These are phyloP conservation scores for Melospiza melodia DNA, from an alignment of 2,113 vertebrate genomes.

Conservation along the genomic window DNA sequence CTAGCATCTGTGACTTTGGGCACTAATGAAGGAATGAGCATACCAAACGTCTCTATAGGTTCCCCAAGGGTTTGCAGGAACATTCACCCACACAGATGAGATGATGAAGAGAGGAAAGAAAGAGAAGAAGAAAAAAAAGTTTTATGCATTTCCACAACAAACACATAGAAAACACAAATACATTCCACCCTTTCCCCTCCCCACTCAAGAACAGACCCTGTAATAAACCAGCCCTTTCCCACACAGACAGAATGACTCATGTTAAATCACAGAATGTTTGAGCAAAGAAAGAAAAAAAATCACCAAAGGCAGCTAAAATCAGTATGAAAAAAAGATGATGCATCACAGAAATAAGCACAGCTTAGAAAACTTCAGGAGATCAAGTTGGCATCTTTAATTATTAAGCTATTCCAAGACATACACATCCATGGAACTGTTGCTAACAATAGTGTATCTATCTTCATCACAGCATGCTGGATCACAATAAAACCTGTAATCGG, in stretches of 20 bases:
- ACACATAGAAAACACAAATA: constrained; percentile 60
- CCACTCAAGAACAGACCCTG: constrained; percentile 8
- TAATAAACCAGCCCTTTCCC: constrained; percentile 40
- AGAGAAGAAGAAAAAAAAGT: constrained; percentile 60
- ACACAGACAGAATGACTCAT: constrained; percentile 63
- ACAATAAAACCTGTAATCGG: constrained; percentile 51
- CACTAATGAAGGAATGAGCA: constrained; percentile 81
- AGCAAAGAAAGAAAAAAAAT: constrained; percentile 29
- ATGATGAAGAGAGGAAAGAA: constrained; percentile 78
- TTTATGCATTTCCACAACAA: constrained; percentile 66
- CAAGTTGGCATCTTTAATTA: constrained; percentile 24
- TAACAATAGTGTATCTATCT: constrained; percentile 26
- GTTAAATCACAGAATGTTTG: constrained; percentile 44
- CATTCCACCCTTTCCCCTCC: constrained; percentile 42
- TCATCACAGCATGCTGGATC: constrained; percentile 2
- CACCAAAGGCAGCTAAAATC: constrained; percentile 44
- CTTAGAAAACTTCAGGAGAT: constrained; percentile 41
- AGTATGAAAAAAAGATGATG: constrained; percentile 35
- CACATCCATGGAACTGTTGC: background rate
- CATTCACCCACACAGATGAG: constrained; percentile 87
- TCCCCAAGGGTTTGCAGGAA: constrained; percentile 86
- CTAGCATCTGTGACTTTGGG: constrained; percentile 77
- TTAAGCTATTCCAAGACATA: constrained; percentile 28
- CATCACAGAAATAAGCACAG: constrained; percentile 53
- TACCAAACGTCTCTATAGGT: constrained; percentile 89